Evolutionary conservation across 1,140 invertebrate species (phyloP).

Genomic region (Ridgeia piscesae): DNA sequence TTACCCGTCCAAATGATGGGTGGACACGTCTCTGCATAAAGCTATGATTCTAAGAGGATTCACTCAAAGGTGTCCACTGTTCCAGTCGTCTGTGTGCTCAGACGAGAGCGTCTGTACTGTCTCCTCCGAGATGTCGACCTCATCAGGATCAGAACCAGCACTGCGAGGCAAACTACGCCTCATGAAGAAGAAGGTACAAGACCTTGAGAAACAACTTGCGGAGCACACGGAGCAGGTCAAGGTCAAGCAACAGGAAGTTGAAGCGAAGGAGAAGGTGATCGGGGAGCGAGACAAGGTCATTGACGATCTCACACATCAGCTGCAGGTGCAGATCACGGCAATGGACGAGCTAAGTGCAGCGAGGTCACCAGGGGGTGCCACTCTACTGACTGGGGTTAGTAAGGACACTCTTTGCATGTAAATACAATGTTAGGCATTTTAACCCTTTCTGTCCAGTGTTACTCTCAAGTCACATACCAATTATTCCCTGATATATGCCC

Average conservation of each 20-base stretch:
- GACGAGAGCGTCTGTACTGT: conserved; percentile 16
- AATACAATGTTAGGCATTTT: background rate
- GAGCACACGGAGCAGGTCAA: conserved; percentile 35
- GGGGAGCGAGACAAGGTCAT: conserved; percentile 45
- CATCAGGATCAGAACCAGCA: conserved; percentile 32
- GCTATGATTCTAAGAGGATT: no score
- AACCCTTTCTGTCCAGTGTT: background rate
- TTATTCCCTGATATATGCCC: no score
- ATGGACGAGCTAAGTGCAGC: conserved; percentile 25
- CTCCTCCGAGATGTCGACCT: conserved; percentile 16
- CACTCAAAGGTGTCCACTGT: background rate
- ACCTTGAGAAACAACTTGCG: conserved; percentile 44
- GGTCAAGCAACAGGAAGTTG: conserved; percentile 42
- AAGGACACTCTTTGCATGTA: background rate
- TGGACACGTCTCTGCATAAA: no score
- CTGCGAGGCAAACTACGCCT: conserved; percentile 43
- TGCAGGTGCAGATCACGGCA: conserved; percentile 50
- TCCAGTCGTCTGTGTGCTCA: background rate
- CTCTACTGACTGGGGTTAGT: conserved; percentile 6
- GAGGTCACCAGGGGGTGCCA: background rate
- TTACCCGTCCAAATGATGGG: no score
- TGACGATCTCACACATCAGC: conserved; percentile 41
- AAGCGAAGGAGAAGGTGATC: conserved; percentile 48
- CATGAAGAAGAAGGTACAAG: conserved; percentile 50
- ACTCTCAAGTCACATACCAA: no score